Percentiles rank a stretch among this genome's conserved stretches.
These are phyloP conservation scores for Tylochromis polylepis DNA, from an alignment of 2,113 vertebrate genomes.

Conservation along the genomic window DNA sequence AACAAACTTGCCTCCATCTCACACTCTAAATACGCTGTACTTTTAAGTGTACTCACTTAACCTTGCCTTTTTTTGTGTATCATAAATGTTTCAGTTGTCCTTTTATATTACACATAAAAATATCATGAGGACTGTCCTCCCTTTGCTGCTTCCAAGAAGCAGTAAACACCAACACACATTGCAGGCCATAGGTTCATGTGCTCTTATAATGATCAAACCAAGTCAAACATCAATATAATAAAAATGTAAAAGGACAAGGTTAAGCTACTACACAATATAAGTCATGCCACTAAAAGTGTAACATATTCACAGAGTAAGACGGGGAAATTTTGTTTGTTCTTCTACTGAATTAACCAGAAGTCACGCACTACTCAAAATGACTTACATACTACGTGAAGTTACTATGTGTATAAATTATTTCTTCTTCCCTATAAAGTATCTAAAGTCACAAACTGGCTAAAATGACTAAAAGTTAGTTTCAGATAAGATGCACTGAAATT, in stretches of 20 bases:
- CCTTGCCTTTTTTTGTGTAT: background rate
- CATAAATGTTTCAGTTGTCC: background rate
- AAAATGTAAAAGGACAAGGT: background rate
- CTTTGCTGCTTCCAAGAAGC: background rate
- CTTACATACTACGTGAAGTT: background rate
- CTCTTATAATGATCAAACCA: background rate
- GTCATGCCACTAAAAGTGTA: background rate
- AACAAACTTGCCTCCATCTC: background rate
- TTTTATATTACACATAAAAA: background rate
- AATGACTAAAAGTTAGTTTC: background rate
- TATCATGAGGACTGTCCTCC: background rate
- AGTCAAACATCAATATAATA: background rate
- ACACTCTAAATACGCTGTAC: background rate
- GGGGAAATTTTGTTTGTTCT: background rate
- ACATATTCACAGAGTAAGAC: background rate
- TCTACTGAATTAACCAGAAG: background rate
- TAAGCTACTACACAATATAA: background rate
- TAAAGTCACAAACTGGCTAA: background rate
- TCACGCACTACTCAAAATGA: background rate
- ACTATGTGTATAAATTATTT: background rate
- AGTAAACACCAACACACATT: background rate
- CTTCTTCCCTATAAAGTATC: background rate
- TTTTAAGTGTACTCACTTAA: background rate
- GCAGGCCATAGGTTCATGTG: background rate
- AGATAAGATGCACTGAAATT: background rate